Evolutionary conservation across 2,113 vertebrate species (phyloP), one percentile per base, ranked within the genome.

Genomic region (Calyptomena viridis): DNA sequence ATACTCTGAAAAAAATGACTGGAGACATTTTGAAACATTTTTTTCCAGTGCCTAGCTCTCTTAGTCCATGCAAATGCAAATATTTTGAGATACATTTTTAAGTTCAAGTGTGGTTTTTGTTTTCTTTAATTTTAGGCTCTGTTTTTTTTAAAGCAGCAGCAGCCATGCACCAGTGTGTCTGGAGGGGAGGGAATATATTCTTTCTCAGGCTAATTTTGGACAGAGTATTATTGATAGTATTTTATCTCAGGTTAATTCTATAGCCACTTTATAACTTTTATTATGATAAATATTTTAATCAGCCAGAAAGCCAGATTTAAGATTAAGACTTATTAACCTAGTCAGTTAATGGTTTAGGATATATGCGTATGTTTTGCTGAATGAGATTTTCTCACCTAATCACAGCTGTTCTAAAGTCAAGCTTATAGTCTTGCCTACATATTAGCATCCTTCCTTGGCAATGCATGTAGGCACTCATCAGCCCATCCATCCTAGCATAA

Each of bases 21-120:
- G 30, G 30, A 91, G 73, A 90, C 33, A 72, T 85, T 92, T 30
- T 89, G 78, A 94, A 97, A 74, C 15, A 92, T 82, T 78, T 66
- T 84, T 80, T 90, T 69, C 52, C 91, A 46, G 27, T 2, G 5
- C 11, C 55, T 91, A 78, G 63, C 5, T 80, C 53, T 83, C 83
- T 71, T 40, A 85, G 77, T 66, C n/a, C 39, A 77, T 44, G 52
- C 49, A 93, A 96, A 97, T 83, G 74, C 68, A 96, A 97, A 91
- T 40, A 89, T 75, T 96, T 93, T 85, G 77, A 85, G 35, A 78
- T 33, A 83, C 62, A 92, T 80, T 76, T 73, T 83, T 84, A 78
- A 80, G 47, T 46, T 11, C n/a, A 8, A 53, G 6, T 37, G 3
- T 58, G 35, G 0, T 31, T 58, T 72, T 62, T 76, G 9, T 80